Conservation (phyloP, 2,888 invertebrate species). For the Anaspis maculata region DNA sequence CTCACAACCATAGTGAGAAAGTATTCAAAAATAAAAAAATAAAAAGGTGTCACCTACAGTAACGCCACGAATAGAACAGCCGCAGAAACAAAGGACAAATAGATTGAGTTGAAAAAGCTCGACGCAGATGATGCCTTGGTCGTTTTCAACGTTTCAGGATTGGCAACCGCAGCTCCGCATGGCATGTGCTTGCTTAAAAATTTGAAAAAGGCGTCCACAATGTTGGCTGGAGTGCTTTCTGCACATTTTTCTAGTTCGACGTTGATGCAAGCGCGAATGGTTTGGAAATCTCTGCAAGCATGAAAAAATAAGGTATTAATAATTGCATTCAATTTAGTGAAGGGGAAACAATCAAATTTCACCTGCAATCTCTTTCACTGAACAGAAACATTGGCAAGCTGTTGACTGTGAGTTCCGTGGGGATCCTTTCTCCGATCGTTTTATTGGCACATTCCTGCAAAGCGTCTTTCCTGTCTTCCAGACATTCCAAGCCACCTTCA, state of each 20-base stretch:
- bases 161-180: constrained; percentile 37
- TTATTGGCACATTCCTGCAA: constrained; percentile 40
- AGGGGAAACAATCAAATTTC: neutral
- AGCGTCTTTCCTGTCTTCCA: constrained; percentile 36
- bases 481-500: constrained; percentile 47
- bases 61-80: no score
- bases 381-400: constrained; percentile 37
- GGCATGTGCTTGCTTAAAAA: constrained; percentile 61
- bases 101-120: neutral
- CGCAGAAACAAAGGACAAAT: no score
- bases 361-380: constrained; percentile 41
- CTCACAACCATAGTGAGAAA: no score
- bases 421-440: constrained; percentile 35
- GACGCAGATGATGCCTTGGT: neutral
- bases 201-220: constrained; percentile 64
- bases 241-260: constrained; percentile 53
- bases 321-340: constrained; percentile 1
- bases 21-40: no score
- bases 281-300: constrained; percentile 46
- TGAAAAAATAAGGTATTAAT: neutral
- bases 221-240: constrained; percentile 69
- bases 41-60: no score
- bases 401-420: constrained; percentile 19
- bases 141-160: neutral
- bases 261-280: constrained; percentile 51